Base-by-base conservation (phyloP, 2,888 invertebrate genomes). In the Gnatocerus cornutus region DNA sequence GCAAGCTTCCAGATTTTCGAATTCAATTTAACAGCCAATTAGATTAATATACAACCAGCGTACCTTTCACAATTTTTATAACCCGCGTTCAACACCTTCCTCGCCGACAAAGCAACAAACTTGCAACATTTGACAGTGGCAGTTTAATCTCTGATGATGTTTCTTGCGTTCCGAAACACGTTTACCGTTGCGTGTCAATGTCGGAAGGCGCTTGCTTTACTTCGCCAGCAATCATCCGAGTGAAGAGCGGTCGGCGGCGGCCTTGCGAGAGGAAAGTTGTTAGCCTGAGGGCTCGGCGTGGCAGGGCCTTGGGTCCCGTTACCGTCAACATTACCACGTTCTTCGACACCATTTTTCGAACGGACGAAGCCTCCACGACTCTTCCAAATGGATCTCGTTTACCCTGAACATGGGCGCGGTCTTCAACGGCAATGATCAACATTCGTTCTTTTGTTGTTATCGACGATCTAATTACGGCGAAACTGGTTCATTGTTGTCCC, bases 221-320 rank as follows among this genome's bases (percentile, higher is more conserved):
- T n/a, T 9, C 33, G 7, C 33, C 33, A 33, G 33, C 41, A 41
- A 41, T 41, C 41, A 41, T 41, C 41, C 12, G 41, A 41, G 65
- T 46, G 69, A 72, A 71, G 69, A 73, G 66, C 74, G 70, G 62
- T 65, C 72, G 73, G 72, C 69, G 77, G 74, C 80, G 81, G 79
- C 81, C 80, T 81, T 80, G 80, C 78, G 75, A 79, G 78, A 79
- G 80, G 80, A 80, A 80, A 80, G 79, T 80, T 73, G 76, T 68
- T 55, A 56, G 76, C 76, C 77, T 56, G 76, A 66, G 77, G 77
- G 77, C 71, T 71, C 79, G 80, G 80, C 77, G 79, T 79, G 79
- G 81, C 79, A 78, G 77, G 64, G 81, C 81, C 81, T 80, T 81
- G 81, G 77, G 79, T 81, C 78, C 80, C 80, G 80, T 80, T 80